Conservation (phyloP, 2,113 vertebrate species). For the human region DNA sequence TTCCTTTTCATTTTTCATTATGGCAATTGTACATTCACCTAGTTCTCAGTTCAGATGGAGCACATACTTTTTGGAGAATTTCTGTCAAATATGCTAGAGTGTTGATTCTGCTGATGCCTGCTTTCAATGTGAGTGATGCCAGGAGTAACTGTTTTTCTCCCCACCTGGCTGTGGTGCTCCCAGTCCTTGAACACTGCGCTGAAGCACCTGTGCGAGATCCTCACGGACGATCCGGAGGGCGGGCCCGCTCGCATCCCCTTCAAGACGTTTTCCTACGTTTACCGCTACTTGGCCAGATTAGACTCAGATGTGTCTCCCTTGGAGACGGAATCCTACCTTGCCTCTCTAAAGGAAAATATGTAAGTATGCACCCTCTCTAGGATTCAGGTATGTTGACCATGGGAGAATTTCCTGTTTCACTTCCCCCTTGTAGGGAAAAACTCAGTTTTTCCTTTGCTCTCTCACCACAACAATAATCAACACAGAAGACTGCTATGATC, state of each 20-base stretch:
- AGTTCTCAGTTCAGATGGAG: neutral
- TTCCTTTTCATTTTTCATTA: neutral
- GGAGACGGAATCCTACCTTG: conserved; percentile 83
- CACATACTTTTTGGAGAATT: neutral
- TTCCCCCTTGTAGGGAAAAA: neutral
- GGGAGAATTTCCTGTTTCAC: too few species aligned
- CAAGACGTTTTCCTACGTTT: conserved; percentile 85
- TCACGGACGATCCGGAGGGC: conserved; percentile 89
- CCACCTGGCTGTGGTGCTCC: neutral
- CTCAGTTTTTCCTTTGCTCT: neutral
- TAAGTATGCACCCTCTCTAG: conserved; percentile 74
- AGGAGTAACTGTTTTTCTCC: neutral
- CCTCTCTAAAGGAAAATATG: conserved; percentile 77
- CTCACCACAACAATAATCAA: neutral
- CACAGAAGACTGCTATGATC: neutral
- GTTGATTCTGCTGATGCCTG: neutral
- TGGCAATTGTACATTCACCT: too few species aligned
- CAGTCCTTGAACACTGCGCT: conserved; percentile 88
- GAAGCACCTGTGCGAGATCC: conserved; percentile 91
- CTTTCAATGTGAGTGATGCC: neutral
- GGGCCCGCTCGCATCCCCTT: conserved; percentile 88
- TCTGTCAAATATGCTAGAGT: accelerated
- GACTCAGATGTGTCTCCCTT: conserved; percentile 84
- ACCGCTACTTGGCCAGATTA: conserved; percentile 88
- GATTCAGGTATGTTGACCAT: accelerated